Evolutionary conservation across 2,888 invertebrate species (phyloP), one percentile per base, ranked within the genome.

Genomic region (Gandaritis pyraliata): DNA sequence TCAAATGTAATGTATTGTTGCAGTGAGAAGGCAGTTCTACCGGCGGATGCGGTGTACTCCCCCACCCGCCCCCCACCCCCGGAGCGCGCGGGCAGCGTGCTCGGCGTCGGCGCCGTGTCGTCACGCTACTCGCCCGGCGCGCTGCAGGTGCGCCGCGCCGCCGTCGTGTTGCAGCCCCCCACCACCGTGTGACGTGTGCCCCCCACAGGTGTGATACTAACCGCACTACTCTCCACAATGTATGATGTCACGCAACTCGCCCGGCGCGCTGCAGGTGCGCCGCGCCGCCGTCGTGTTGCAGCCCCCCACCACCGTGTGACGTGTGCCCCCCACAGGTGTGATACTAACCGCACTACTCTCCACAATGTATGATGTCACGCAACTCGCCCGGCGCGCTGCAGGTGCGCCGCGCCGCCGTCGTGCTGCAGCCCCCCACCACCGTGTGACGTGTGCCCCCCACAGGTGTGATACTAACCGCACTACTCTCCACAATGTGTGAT

Each of bases 391-490:
- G 95, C 95, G 91, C 95, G 96, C 94, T 88, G 83, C 96, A 96
- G 95, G 96, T 97, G 93, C 96, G 97, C 92, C 95, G 96, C 89
- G 96, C 97, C 83, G 96, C 97, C 86, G 96, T 96, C 93, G 96
- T 97, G 77, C 92, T 97, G 90, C 97, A 97, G 93, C 96, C 97
- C 79, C 97, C 97, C 88, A 97, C 96, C 93, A 96, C 96, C 93
- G 96, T 80, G 80, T 80, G 80, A 80, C 78, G 74, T 70, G 61
- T 74, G 75, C 72, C 76, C 64, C 49, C 66, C 73, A 80, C 80
- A 81, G 80, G 80, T 81, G 78, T 80, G 80, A 65, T 49, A 73
- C 76, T 73, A 73, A 73, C 73, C 57, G 50, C 65, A 60, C 55
- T 8, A 15, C 41, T 15, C 8, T 8, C 15, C 15, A 15, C 33